A percentile compares a stretch with the other conserved stretches of the same genome.
phyloP scores from a whole-genome alignment of 2,888 invertebrate species.

The Augochlorella aurata region DNA sequence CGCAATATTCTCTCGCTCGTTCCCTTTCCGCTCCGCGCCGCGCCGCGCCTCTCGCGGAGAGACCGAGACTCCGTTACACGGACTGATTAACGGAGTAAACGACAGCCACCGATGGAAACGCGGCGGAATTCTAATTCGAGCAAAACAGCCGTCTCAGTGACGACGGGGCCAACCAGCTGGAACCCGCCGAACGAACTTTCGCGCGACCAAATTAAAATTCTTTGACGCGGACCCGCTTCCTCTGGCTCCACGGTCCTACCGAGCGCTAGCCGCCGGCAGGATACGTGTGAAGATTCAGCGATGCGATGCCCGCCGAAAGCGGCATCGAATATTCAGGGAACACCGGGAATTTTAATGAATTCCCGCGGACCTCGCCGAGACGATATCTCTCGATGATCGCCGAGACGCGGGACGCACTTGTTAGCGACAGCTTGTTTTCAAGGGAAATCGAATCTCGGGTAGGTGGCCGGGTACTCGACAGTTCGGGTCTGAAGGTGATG shows the following conservation, averaged over 20 bases:
- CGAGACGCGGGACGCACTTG: no score
- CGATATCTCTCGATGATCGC: neutral
- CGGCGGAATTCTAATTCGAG: slow-evolving; percentile 41
- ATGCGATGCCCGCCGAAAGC: slow-evolving; percentile 24
- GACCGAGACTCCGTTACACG: slow-evolving; percentile 17
- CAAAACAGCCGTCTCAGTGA: slow-evolving; percentile 18
- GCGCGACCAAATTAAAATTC: slow-evolving; percentile 56
- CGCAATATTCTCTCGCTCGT: slow-evolving; percentile 37
- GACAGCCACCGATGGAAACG: slow-evolving; percentile 43
- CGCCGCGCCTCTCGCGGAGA: neutral
- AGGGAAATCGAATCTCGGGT: no score
- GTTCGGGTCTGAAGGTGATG: no score
- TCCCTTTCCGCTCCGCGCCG: neutral
- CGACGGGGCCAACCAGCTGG: neutral
- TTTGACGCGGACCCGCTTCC: slow-evolving; percentile 41
- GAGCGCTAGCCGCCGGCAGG: slow-evolving; percentile 6
- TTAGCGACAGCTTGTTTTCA: no score
- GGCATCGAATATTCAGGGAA: slow-evolving; percentile 46
- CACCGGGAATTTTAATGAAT: slow-evolving; percentile 52
- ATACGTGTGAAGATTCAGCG: slow-evolving; percentile 68
- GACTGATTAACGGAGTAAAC: slow-evolving; percentile 59
- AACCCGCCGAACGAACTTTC: slow-evolving; percentile 24
- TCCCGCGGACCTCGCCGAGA: neutral
- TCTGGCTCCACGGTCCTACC: no score
- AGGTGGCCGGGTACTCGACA: no score